Evolutionary conservation across 2,888 invertebrate species (phyloP).

Genomic region (Junonia oenone): DNA sequence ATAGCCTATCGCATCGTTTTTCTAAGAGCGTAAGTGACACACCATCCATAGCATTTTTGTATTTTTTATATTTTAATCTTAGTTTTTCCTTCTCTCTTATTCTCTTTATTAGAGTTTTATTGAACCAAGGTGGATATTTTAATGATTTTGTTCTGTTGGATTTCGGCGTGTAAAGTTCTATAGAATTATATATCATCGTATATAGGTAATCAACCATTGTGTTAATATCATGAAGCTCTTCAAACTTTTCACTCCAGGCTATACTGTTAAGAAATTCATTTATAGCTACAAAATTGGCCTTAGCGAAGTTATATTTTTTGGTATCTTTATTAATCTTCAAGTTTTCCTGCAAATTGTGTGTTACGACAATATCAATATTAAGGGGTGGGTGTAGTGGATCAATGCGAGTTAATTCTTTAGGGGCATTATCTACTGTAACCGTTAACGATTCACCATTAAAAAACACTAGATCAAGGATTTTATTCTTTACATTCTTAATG

Average conservation of each 20-base stretch:
- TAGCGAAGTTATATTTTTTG: not conserved
- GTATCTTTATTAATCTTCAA: not conserved
- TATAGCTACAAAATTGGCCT: not conserved
- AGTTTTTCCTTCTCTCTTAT: slow-evolving; percentile 3
- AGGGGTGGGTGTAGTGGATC: too few species aligned
- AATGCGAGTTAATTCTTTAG: not conserved
- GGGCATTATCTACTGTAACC: not conserved
- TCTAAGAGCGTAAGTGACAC: too few species aligned
- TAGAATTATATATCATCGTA: too few species aligned
- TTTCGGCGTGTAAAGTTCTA: too few species aligned
- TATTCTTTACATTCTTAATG: not conserved
- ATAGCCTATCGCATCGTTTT: slow-evolving; percentile 1
- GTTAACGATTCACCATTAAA: not conserved
- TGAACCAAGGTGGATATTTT: too few species aligned
- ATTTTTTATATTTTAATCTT: slow-evolving; percentile 3
- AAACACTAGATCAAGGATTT: not conserved
- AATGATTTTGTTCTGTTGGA: too few species aligned
- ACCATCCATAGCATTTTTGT: slow-evolving; percentile 10
- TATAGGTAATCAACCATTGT: not conserved
- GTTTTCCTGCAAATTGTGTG: not conserved
- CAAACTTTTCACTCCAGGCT: not conserved
- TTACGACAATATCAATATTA: not conserved
- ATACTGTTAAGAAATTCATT: not conserved
- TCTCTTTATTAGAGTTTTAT: slow-evolving; percentile 1
- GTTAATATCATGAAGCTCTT: not conserved